Conservation (phyloP, 2,113 vertebrate species). For the Hystrix cristata region DNA sequence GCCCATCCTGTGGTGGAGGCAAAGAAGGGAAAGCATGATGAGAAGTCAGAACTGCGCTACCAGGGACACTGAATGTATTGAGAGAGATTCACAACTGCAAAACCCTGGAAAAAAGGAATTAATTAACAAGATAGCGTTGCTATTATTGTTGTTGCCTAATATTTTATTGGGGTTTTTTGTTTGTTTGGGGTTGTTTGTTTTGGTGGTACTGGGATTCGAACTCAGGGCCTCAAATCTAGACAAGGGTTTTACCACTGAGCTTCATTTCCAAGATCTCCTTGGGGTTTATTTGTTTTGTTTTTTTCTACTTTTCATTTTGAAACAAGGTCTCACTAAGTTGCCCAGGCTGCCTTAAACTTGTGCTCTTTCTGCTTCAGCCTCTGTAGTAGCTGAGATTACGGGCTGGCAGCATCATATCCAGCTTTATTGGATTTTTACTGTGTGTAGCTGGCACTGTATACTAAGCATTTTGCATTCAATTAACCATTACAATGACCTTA, state of each 20-base stretch:
- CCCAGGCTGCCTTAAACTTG: not conserved
- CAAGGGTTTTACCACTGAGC: not conserved
- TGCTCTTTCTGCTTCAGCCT: not conserved
- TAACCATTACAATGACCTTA: not conserved
- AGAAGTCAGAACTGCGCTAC: not conserved
- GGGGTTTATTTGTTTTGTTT: not conserved
- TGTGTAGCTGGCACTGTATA: not conserved
- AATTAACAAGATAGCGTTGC: not conserved
- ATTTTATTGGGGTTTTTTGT: not conserved
- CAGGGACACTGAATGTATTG: not conserved
- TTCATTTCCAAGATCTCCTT: not conserved
- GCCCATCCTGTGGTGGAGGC: not conserved
- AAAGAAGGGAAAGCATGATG: not conserved
- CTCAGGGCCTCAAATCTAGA: not conserved
- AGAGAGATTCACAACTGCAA: not conserved
- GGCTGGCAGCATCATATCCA: not conserved
- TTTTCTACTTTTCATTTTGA: not conserved
- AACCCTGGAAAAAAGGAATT: not conserved
- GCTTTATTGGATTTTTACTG: not conserved
- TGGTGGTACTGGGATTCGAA: not conserved
- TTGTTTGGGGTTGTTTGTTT: not conserved
- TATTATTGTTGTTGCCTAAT: not conserved
- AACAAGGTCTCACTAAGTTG: not conserved
- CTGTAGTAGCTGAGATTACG: not conserved
- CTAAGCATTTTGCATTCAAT: slow-evolving; percentile 36